Evolutionary conservation across 2,888 invertebrate genomes (phyloP).

Genomic region (Nowickia ferox): DNA sequence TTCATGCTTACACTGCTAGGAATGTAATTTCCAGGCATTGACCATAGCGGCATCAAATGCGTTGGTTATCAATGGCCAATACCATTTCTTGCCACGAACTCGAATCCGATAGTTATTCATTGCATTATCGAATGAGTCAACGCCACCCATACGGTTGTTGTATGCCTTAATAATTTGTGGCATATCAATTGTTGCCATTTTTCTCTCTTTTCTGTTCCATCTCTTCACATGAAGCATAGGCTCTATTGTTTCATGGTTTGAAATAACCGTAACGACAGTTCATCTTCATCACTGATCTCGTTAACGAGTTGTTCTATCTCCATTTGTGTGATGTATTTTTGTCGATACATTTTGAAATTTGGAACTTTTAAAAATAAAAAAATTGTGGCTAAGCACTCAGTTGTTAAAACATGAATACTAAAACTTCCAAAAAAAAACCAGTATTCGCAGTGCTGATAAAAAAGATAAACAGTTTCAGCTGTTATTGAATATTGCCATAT

Average conservation of each 20-base stretch:
- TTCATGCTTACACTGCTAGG: neutral
- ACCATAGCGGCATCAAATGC: neutral
- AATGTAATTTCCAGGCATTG: neutral
- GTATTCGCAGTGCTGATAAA: too few species aligned
- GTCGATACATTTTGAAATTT: neutral
- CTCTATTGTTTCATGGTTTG: too few species aligned
- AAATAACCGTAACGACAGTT: neutral
- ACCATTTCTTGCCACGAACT: neutral
- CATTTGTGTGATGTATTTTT: neutral
- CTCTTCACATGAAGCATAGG: too few species aligned
- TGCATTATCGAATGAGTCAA: too few species aligned
- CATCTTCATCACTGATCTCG: conserved; percentile 5
- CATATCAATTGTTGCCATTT: neutral
- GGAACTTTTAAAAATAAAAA: neutral
- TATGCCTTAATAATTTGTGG: neutral
- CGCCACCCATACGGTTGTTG: neutral
- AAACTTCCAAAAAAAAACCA: too few species aligned
- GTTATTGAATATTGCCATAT: too few species aligned
- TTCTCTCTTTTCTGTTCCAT: too few species aligned
- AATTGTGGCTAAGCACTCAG: too few species aligned
- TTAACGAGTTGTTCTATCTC: neutral
- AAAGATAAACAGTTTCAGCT: too few species aligned
- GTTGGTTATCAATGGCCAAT: neutral
- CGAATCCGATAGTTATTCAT: too few species aligned
- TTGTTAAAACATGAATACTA: too few species aligned